Evolutionary conservation across 1,140 invertebrate species (phyloP), one percentile per base, ranked within the genome.

Genomic region (Drosophila tristis): DNA sequence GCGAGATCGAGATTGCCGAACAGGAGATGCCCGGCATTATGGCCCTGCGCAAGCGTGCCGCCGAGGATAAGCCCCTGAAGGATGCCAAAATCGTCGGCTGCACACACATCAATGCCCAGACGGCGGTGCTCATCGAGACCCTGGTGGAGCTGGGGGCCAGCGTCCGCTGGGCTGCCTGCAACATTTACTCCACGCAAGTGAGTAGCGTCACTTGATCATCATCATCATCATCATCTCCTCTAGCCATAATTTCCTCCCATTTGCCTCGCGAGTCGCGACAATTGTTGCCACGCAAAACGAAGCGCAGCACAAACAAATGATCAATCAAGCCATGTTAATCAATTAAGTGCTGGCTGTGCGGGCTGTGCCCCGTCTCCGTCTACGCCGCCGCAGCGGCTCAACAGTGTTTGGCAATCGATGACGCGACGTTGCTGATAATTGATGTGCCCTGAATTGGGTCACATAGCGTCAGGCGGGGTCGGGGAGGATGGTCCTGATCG

Each of bases 1-100:
- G 98, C 54, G 98, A 99, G 93, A 99, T 99, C 80, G 98, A 99
- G 93, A 99, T 99, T 75, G 98, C 98, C n/a, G 98, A 99, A 90
- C 98, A 92, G 63, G 98, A 99, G 94, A 99, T 99, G 98, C 98
- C 98, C 0, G 98, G 98, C 2, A 98, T 99, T 55, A 98, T 99
- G 95, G 98, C 98, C 0, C 92, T 99, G 66, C 93, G 98, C 47
- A 97, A 97, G 90, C 93, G 98, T 55, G 98, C 98, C 0, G 94
- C 95, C 45, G 97, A 97, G 56, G 98, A 99, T 90, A 98, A 98
- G 93, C 98, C 98, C 0, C 92, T 99, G 61, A 97, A 97, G 92
- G 97, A 98, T 91, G 98, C 98, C 44, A 98, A 97, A 92, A 98
- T 99, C 68, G 97, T 99, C 45, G 98, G 98, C 11, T 99, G 98